Evolutionary conservation across 1,140 invertebrate species (phyloP), one percentile per base, ranked within the genome.

Genomic region (Halictus rubicundus): DNA sequence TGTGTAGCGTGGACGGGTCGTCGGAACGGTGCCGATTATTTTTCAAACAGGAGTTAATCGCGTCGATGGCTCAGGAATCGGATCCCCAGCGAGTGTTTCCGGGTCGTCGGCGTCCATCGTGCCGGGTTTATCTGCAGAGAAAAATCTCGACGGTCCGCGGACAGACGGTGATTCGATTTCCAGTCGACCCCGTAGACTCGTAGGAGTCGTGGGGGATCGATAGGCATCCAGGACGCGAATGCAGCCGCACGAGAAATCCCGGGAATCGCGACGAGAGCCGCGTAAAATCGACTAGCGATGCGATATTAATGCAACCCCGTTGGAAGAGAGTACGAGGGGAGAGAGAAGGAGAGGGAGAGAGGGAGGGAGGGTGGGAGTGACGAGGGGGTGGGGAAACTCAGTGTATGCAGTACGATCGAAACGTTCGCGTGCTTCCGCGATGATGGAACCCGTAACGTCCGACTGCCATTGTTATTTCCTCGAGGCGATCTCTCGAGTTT

Each of bases 401-500:
- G 39, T 78, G 54, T 63, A 78, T 52, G 49, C 49, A 52, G 49
- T 16, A 21, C 49, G 68, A 71, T 64, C 68, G 42, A 37, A 71
- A 78, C 59, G 59, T 49, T 76, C 54, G 19, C 52, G 49, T 39
- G 75, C 57, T 61, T 39, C 42, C 16, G 39, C 42, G 68, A 78
- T 42, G 76, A 78, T 42, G 46, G 32, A 54, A 63, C 42, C 27
- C 59, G 46, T 77, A 77, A 70, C 65, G 25, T 25, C 71, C 25
- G 71, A 54, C 10, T 49, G 6, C 60, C 68, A 64, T 78, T 71
- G 68, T 78, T 72, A 72, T 78, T 71, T 78, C 68, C 46, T 64
- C 46, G 32, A 27, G 68, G 59, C 69, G 76, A 72, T 78, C 63
- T 78, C 63, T 37, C 59, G 42, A 72, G 27, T 78, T 78, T 72